Evolutionary conservation across 2,888 invertebrate species (phyloP).

Genomic region (Linnaemya vulpina): DNA sequence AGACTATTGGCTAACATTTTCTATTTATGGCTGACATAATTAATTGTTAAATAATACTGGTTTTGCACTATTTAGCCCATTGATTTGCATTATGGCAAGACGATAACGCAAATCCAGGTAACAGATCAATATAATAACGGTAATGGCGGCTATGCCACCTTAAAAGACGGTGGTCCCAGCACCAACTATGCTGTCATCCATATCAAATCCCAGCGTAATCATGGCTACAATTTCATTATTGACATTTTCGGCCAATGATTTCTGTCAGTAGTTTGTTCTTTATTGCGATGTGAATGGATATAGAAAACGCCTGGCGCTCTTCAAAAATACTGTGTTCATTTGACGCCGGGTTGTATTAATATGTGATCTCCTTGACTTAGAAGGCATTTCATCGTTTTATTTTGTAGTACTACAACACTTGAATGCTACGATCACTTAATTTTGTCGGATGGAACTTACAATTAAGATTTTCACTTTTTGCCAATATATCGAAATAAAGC

Average conservation of each 20-base stretch:
- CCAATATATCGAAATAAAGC: too few species aligned
- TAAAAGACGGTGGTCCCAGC: constrained; percentile 73
- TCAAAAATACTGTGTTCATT: not conserved
- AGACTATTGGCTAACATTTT: not conserved
- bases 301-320: not conserved
- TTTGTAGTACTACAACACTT: too few species aligned
- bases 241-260: constrained; percentile 79
- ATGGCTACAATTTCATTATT: constrained; percentile 82
- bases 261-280: not conserved
- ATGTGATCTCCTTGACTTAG: too few species aligned
- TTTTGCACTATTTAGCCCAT: constrained; percentile 43
- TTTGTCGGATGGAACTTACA: too few species aligned
- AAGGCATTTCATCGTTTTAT: too few species aligned
- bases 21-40: not conserved
- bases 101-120: constrained; percentile 73
- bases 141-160: constrained; percentile 72
- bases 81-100: constrained; percentile 66
- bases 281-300: constrained; percentile 4
- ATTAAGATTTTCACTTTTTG: too few species aligned
- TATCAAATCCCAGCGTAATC: constrained; percentile 81
- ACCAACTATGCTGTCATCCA: constrained; percentile 73
- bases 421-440: too few species aligned
- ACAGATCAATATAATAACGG: constrained; percentile 73
- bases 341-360: too few species aligned
- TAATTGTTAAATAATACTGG: not conserved